Evolutionary conservation across 2,797 vertebrate genomes (phyloP), one percentile per base, ranked within the genome.

Genomic region (Sarcoramphus papa): DNA sequence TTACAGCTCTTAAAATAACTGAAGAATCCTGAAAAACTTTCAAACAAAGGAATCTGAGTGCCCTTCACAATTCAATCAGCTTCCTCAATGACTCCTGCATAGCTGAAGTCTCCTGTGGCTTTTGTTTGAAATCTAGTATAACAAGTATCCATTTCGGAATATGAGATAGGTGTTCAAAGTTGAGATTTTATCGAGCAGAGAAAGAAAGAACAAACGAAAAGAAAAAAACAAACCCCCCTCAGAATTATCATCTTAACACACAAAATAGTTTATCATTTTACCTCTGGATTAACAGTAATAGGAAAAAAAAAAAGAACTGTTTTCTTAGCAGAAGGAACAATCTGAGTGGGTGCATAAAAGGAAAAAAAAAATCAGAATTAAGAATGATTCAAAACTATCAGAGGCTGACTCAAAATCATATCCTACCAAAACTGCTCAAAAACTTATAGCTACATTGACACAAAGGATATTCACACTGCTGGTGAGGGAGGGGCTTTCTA

Each of bases 11-110:
- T 70, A 68, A 93, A 85, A 92, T 79, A 85, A 40, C 7, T 57
- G 37, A 85, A 91, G 43, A 57, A 14, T 60, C 25, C 60, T 75
- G 33, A 20, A 95, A 85, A 90, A 92, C 5, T 73, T 92, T 69
- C 41, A 88, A 40, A 80, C 14, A 87, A 92, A 59, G 59, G 22
- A 68, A 54, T 40, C 20, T 23, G 28, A 90, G 22, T 53, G 43
- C 30, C 77, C 57, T 81, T 76, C 92, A 80, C n/a, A 77, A 80
- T 80, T 82, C 74, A 91, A 51, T 60, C 40, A 80, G 14, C 41
- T 69, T 68, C 28, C 22, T 81, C 93, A 94, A 57, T 45, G 25
- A 83, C 7, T 91, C 37, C 53, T 76, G 37, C 21, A 70, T 5
- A 63, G 62, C 41, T 69, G 23, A 95, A 69, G 21, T 35, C 73